Conservation (phyloP, 2,113 vertebrate species). For the Notarius lentiginosus region DNA sequence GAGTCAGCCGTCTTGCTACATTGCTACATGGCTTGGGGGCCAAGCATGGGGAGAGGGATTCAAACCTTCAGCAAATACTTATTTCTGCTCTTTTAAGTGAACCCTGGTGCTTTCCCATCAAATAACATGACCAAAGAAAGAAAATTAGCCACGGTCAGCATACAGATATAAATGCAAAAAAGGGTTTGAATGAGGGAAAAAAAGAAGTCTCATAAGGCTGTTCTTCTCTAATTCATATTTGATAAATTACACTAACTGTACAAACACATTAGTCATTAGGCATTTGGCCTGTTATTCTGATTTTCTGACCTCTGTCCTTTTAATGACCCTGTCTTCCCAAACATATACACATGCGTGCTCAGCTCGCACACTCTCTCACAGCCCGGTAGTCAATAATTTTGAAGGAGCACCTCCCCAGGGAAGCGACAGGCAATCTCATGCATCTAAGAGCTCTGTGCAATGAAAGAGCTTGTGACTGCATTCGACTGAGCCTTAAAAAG, state of each 20-base stretch:
- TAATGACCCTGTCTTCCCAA: conserved; percentile 53
- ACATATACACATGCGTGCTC: conserved; percentile 26
- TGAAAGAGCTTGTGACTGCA: conserved; percentile 76
- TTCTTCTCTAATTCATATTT: not conserved
- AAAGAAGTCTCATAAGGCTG: not conserved
- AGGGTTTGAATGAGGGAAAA: not conserved
- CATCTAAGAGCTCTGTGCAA: conserved; percentile 59
- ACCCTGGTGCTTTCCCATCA: not conserved
- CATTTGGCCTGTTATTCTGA: not conserved
- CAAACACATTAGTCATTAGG: not conserved
- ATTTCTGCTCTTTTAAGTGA: not conserved
- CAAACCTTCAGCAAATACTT: not conserved
- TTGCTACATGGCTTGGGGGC: not conserved
- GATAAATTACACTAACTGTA: not conserved
- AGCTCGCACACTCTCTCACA: conserved; percentile 50
- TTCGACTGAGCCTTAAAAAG: conserved; percentile 74
- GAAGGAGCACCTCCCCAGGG: conserved; percentile 70
- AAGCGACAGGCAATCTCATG: conserved; percentile 68
- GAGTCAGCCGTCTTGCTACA: conserved; percentile 5
- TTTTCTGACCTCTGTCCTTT: conserved; percentile 62
- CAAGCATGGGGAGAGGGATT: not conserved
- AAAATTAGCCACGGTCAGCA: not conserved
- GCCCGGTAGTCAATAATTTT: conserved; percentile 76
- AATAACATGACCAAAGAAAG: not conserved
- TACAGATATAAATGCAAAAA: not conserved